Evolutionary conservation across 2,113 vertebrate species (phyloP).

Genomic region (human (Homo sapiens)): GRCh38 chr3:64896501-64897000

Average conservation of each 20-base stretch:
- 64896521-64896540: not conserved
- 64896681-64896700: not conserved
- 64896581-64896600: not conserved
- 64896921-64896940: not conserved
- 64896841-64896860: constrained; percentile 18
- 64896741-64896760: constrained; percentile 50
- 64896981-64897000: not conserved
- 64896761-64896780: constrained; percentile 43
- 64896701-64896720: not conserved
- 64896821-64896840: constrained; percentile 55
- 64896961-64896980: not conserved
- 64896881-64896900: not conserved
- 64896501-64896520: not conserved
- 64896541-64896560: not conserved
- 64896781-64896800: constrained; percentile 57
- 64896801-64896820: constrained; percentile 52
- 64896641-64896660: not conserved
- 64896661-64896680: not conserved
- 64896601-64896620: not conserved
- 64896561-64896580: not conserved
- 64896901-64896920: not conserved
- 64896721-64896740: not conserved
- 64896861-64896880: constrained; percentile 14
- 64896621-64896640: not conserved
- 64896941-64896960: not conserved